Evolutionary conservation across 2,113 vertebrate genomes (phyloP), one percentile per base, ranked within the genome.

Genomic region (Barbus barbus): DNA sequence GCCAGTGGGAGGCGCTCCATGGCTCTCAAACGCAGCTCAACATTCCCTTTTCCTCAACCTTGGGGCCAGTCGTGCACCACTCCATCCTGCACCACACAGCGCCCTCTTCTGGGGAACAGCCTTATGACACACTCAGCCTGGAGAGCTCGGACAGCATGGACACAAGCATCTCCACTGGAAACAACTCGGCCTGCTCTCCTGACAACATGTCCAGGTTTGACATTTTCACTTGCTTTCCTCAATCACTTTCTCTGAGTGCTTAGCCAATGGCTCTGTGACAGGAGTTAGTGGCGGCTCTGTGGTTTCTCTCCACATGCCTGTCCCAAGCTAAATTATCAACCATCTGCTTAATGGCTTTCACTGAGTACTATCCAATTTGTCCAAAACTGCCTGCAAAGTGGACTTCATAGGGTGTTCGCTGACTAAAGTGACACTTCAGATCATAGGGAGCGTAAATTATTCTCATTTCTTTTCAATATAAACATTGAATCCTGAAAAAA

Each of bases 81-180:
- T 98, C 97, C 90, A 97, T 97, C 89, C 95, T 99, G 81, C 95
- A 95, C 90, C 96, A 97, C 91, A 96, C 96, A 72, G 95, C 96
- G 14, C 93, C 93, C 3, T 92, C 96, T 0, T 93, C 92, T 0
- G 93, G 95, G 0, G 95, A 95, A 4, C 95, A 93, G 0, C 95
- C 97, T 0, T 99, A 99, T 0, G 98, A 99, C 93, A 99, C 98
- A 0, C 93, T 99, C 83, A 99, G 98, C 88, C 92, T 99, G 90
- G 98, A 99, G 93, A 99, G 98, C 92, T 99, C 98, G 0, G 98
- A 99, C 94, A 99, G 98, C 93, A 88, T 99, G 95, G 98, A 99
- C 87, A 99, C 98, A 91, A 98, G 96, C 90, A 90, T 98, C 81
- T 99, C 98, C 85, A 95, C 96, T 0, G 95, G 97, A 48, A 97